Conservation (phyloP, 92 coral and sea anemone species). For the Epizoanthus illoricatus region DNA sequence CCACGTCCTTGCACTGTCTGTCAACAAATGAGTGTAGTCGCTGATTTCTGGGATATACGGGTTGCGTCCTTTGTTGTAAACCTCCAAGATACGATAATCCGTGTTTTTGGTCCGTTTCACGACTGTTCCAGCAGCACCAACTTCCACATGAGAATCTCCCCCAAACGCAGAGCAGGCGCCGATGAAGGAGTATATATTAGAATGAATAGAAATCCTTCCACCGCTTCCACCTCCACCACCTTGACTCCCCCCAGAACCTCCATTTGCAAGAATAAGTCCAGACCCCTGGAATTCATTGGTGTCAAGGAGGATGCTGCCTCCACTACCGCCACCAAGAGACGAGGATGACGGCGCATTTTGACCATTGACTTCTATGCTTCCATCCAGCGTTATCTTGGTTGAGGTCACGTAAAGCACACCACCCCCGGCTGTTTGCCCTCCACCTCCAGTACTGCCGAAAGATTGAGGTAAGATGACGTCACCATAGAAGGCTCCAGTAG, state of each 20-base stretch:
- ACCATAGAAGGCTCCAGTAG: slow-evolving; percentile 69
- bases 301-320: slow-evolving; percentile 64
- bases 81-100: slow-evolving; percentile 41
- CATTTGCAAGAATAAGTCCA: slow-evolving; percentile 54
- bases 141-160: slow-evolving; percentile 60
- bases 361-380: slow-evolving; percentile 58
- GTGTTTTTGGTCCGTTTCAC: slow-evolving; percentile 26
- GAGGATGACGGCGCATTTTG: slow-evolving; percentile 32
- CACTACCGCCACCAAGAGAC: slow-evolving; percentile 73
- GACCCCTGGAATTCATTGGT: slow-evolving; percentile 39
- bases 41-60: slow-evolving; percentile 46
- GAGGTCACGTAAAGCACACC: slow-evolving; percentile 57
- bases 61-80: slow-evolving; percentile 54
- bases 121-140: slow-evolving; percentile 73
- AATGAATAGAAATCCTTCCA: slow-evolving; percentile 65
- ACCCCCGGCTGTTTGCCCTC: slow-evolving; percentile 57
- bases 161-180: slow-evolving; percentile 55
- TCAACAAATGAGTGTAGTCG: slow-evolving; percentile 34
- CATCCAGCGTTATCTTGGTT: slow-evolving; percentile 48
- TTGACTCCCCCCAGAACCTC: slow-evolving; percentile 55
- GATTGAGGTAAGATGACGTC: slow-evolving; percentile 47
- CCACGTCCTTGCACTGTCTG: slow-evolving; percentile 71
- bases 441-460: slow-evolving; percentile 70
- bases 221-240: slow-evolving; percentile 80
- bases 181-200: slow-evolving; percentile 25